Base-by-base conservation (phyloP, 2,797 vertebrate genomes). In the Lepidocolaptes lacrymiger region DNA sequence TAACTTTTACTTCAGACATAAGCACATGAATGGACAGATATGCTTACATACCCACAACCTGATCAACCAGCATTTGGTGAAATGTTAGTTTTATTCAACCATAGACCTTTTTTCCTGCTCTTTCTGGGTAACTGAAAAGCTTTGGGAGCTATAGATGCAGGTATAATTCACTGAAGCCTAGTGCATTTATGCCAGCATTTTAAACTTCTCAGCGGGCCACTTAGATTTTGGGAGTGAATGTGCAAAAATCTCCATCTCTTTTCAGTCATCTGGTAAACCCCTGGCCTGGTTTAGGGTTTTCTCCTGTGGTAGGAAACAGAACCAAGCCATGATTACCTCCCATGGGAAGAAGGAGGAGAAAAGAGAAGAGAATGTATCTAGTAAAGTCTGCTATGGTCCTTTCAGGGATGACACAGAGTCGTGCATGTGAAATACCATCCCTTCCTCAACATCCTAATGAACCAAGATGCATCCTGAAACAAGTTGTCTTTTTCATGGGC, bases 21-120 rank as follows among this genome's bases (percentile, higher is more conserved):
- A 30, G 18, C 3, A 10, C 19, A 5, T 5, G 26, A 7, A 2
- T 14, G 30, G 30, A 17, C 14, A n/a, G 8, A 7, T 10, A 0
- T 14, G 24, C 21, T 24, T 49, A 15, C 30, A 39, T 12, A 32
- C 44, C 2, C 44, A 17, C 17, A 22, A 3, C 26, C 20, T 43
- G 13, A 91, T 14, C 43, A 81, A 26, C 4, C 18, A 21, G 11
- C 39, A 14, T 28, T 85, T 73, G 44, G 51, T 51, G 41, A 74
- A 66, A 44, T 26, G 4, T 71, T 17, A 2, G 2, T 32, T 85
- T 55, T 67, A 43, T 80, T 34, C 72, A 80, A 8, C 20, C 48
- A 30, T 1, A 23, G 5, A 7, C 17, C 17, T 44, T 68, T n/a
- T 61, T 73, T 15, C 5, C 44, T 64, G 15, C 22, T 54, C 19